Base-by-base conservation (phyloP, 2,797 vertebrate genomes). In the Gallinago nigripennis region DNA sequence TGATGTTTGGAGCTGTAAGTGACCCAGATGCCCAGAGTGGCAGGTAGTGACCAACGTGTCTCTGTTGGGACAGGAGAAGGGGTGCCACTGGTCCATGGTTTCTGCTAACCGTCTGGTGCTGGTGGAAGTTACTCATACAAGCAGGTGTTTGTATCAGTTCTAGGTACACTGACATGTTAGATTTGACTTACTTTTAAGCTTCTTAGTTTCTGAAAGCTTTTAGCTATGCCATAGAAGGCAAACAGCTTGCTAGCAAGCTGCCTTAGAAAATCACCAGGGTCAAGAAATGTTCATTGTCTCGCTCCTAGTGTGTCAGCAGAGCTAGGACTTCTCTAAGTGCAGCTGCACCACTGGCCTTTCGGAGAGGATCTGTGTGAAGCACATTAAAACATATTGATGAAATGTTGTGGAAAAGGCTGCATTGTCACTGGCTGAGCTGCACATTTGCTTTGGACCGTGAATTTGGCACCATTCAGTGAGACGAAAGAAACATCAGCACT, bases 371-470 rank as follows among this genome's bases (percentile, higher is more conserved):
- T 71, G 7, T 68, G 48, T 77, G 68, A 77, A 85, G 16, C 56
- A 77, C 3, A 3, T 87, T 91, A 37, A 88, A 73, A 77, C 5
- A 5, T 66, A 76, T 27, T 88, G 88, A 64, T 85, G 56, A 93
- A 87, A 85, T 92, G 37, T 91, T 95, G 80, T 96, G 82, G 84
- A 85, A 89, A 81, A 91, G 69, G 27, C 88, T 91, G 33, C 72
- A 27, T 75, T 96, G 75, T 83, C 58, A 61, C 69, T 92, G 53
- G 39, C 71, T 77, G 50, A 87, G 72, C 72, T 85, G 33, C 75
- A 60, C 56, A 39, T 94, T 96, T 95, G 46, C 82, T 95, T 94
- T 93, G 86, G 88, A 80, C 54, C 71, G 27, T 93, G 86, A 37
- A 57, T 95, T 95, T 96, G 95, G 95, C 95, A 87, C 31, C 0